Conservation (phyloP, 2,113 vertebrate species). For the Dromiciops gliroides region DNA sequence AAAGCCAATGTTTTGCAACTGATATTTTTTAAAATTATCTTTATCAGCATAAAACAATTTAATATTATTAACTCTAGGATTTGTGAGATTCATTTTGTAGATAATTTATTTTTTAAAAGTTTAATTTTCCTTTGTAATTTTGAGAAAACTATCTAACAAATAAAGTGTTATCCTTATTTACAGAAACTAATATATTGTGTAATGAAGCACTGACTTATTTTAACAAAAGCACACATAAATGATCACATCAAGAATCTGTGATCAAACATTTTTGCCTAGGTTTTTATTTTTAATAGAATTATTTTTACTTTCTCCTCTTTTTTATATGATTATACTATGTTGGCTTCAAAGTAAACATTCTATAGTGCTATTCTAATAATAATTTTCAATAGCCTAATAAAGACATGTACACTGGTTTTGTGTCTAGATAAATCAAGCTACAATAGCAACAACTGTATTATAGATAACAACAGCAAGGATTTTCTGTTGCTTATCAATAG, state of each 20-base stretch:
- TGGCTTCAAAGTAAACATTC: neutral
- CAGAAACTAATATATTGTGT: neutral
- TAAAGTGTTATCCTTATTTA: neutral
- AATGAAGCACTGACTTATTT: neutral
- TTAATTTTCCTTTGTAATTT: neutral
- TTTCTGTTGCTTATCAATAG: neutral
- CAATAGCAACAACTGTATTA: neutral
- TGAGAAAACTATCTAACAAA: neutral
- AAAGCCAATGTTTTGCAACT: neutral
- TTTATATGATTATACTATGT: neutral
- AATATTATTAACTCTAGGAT: neutral
- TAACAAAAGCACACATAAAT: neutral
- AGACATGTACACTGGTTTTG: neutral
- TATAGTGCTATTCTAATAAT: neutral
- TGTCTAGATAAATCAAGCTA: too few species aligned
- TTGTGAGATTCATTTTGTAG: neutral
- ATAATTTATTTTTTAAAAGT: neutral
- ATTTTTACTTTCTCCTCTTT: neutral
- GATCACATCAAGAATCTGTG: neutral
- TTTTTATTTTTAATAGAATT: neutral
- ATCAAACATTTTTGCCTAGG: neutral
- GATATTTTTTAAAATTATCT: neutral
- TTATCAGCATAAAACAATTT: neutral
- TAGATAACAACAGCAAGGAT: neutral
- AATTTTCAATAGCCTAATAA: neutral